Evolutionary conservation across 2,113 vertebrate species (phyloP), one percentile per base, ranked within the genome.

Genomic region (Rhabdornis inornatus): DNA sequence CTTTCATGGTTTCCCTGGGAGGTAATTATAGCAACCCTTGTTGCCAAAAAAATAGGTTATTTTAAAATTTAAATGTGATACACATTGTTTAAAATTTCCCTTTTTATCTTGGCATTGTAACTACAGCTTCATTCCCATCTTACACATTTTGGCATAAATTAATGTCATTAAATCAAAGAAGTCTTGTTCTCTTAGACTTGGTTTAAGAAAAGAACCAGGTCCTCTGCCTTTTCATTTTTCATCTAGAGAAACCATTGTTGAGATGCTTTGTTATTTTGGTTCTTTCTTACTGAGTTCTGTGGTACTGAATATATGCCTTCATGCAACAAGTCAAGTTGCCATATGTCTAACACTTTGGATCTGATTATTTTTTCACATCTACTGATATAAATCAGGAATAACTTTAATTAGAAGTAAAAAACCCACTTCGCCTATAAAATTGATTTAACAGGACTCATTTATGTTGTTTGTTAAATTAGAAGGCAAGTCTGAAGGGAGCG

Each of bases 341-440:
- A n/a, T 92, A 74, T 88, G 79, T 86, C 47, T 80, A 50, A 44
- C 40, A 52, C 59, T 83, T 85, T 35, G 40, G 25, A 84, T 74
- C 42, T 50, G 66, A 79, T 81, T 77, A 22, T 84, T 81, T 91
- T 95, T 22, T 18, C 78, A 27, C 47, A 68, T 87, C 60, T 70
- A 33, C 71, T 86, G 13, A 74, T 74, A 45, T 17, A 90, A 88
- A 86, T 78, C 15, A 66, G 47, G 31, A 93, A 80, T 88, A 86
- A 93, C 59, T 93, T 92, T 66, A 93, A 70, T 74, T 70, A 53
- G 75, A 88, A 86, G 35, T 70, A 79, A 89, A 81, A 65, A 76
- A 63, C 8, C 7, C 14, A 42, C 35, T 57, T 69, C 33, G 25
- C 15, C 25, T 76, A 16, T 82, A 74, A 87, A 74, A 88, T 35